Evolutionary conservation across 2,888 invertebrate species (phyloP).

Genomic region (Marasmarcha lunaedactyla): DNA sequence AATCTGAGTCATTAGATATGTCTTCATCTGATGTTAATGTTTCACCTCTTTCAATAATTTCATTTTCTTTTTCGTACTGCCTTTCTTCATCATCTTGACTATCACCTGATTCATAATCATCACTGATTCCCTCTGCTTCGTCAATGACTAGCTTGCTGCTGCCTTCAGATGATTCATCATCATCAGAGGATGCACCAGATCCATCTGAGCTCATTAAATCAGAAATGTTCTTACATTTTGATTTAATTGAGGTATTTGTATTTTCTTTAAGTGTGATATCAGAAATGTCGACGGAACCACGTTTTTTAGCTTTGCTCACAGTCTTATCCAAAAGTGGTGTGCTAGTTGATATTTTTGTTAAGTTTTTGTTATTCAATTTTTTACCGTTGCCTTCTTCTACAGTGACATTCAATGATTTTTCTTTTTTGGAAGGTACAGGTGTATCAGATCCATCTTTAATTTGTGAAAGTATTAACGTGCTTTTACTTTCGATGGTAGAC

Average conservation of each 20-base stretch:
- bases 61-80: slow-evolving; percentile 56
- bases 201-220: slow-evolving; percentile 17
- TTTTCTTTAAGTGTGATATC: slow-evolving; percentile 10
- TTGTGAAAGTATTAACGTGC: slow-evolving; percentile 42
- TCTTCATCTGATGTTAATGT: slow-evolving; percentile 60
- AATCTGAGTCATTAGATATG: slow-evolving; percentile 49
- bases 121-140: slow-evolving; percentile 49
- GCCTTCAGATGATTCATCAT: slow-evolving; percentile 19
- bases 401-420: not conserved
- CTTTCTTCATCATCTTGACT: slow-evolving; percentile 60
- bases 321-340: slow-evolving; percentile 40
- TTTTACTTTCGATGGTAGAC: slow-evolving; percentile 33
- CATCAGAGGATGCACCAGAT: slow-evolving; percentile 18
- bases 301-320: not conserved
- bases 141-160: slow-evolving; percentile 31
- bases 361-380: slow-evolving; percentile 25
- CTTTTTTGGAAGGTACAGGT: not conserved
- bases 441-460: slow-evolving; percentile 29
- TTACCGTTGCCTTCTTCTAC: not conserved
- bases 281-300: not conserved
- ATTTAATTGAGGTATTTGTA: slow-evolving; percentile 12
- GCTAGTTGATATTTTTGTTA: slow-evolving; percentile 39
- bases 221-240: slow-evolving; percentile 13
- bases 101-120: slow-evolving; percentile 57
- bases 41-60: slow-evolving; percentile 60